Evolutionary conservation across 1,140 invertebrate species (phyloP).

Genomic region (Musca domestica): DNA sequence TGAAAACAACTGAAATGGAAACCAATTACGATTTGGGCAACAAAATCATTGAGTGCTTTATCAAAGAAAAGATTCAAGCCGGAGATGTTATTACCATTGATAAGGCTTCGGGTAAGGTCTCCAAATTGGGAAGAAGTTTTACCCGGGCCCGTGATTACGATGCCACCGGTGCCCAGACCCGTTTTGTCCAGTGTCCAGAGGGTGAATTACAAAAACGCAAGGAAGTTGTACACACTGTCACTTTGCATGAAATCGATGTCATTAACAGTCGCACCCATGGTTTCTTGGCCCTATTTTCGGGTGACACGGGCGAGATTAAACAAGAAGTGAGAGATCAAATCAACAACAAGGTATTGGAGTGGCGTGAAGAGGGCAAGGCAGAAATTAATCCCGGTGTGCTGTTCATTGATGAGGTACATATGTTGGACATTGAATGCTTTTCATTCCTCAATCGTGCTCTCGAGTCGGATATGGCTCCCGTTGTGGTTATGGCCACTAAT

Average conservation of each 20-base stretch:
- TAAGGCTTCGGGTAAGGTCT: slow-evolving; percentile 97
- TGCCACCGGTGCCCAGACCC: slow-evolving; percentile 86
- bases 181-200: slow-evolving; percentile 98
- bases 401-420: slow-evolving; percentile 94
- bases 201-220: slow-evolving; percentile 99
- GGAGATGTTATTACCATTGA: slow-evolving; percentile 98
- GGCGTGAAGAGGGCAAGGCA: slow-evolving; percentile 98
- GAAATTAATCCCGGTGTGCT: slow-evolving; percentile 96
- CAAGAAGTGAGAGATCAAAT: slow-evolving; percentile 97
- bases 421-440: slow-evolving; percentile 99
- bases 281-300: slow-evolving; percentile 95
- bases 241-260: slow-evolving; percentile 97
- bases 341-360: slow-evolving; percentile 96
- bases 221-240: slow-evolving; percentile 97
- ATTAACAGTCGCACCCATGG: slow-evolving; percentile 97
- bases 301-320: slow-evolving; percentile 99
- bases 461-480: slow-evolving; percentile 95
- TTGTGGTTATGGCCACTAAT: slow-evolving; percentile 99
- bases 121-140: slow-evolving; percentile 91
- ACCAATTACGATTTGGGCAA: slow-evolving; percentile 97
- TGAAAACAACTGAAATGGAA: slow-evolving; percentile 99
- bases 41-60: slow-evolving; percentile 97
- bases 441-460: slow-evolving; percentile 95
- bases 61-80: slow-evolving; percentile 95
- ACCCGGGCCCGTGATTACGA: slow-evolving; percentile 96